Evolutionary conservation across 2,888 invertebrate species (phyloP).

Genomic region (Phyllotreta striolata): DNA sequence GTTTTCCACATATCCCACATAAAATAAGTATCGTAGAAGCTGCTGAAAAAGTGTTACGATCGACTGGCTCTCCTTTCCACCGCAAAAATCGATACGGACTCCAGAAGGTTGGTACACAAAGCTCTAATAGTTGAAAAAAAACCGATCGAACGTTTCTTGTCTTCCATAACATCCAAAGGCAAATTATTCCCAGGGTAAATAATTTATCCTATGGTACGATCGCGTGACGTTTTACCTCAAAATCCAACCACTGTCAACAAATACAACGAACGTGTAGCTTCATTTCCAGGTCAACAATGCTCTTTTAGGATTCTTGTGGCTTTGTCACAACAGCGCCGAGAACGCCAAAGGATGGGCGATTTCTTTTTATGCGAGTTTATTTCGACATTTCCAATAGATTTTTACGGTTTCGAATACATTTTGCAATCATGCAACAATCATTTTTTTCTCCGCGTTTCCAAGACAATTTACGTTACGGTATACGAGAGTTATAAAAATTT

Average conservation of each 20-base stretch:
- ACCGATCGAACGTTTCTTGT: slow-evolving; percentile 30
- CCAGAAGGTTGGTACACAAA: slow-evolving; percentile 29
- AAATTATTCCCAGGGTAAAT: slow-evolving; percentile 26
- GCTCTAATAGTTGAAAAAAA: slow-evolving; percentile 24
- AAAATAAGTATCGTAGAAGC: too few relatives aligned
- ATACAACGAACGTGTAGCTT: slow-evolving; percentile 19
- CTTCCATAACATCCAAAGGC: slow-evolving; percentile 26
- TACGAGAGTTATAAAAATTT: too few relatives aligned
- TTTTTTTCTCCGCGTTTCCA: too few relatives aligned
- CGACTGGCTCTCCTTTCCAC: slow-evolving; percentile 10
- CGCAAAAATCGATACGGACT: slow-evolving; percentile 24
- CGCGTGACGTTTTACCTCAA: slow-evolving; percentile 23
- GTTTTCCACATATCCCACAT: not conserved
- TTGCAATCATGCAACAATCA: too few relatives aligned
- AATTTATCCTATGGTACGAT: slow-evolving; percentile 16
- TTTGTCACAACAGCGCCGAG: slow-evolving; percentile 4
- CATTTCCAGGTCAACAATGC: slow-evolving; percentile 25
- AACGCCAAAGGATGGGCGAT: not conserved
- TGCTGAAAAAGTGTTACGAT: not conserved
- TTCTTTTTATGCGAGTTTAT: slow-evolving; percentile 8
- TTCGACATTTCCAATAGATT: too few relatives aligned
- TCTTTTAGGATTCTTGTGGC: slow-evolving; percentile 6
- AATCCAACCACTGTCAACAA: slow-evolving; percentile 27
- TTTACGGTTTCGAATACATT: too few relatives aligned
- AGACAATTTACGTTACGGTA: too few relatives aligned